Evolutionary conservation across 2,797 vertebrate genomes (phyloP).

Genomic region (Trachops cirrhosus): DNA sequence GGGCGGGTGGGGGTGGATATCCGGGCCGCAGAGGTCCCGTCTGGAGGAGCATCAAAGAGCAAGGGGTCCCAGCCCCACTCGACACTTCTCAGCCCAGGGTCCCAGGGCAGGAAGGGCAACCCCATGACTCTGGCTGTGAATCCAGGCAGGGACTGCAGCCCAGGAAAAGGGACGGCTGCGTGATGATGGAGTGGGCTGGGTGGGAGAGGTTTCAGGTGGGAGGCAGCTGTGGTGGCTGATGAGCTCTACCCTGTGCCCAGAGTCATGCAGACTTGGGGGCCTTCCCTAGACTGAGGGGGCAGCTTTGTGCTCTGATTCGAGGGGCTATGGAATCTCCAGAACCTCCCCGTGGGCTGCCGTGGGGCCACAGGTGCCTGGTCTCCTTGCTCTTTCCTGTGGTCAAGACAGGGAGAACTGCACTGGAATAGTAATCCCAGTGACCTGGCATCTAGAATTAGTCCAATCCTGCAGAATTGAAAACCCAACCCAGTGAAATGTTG

Average conservation of each 20-base stretch:
- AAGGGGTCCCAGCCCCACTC: neutral
- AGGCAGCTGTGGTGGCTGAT: neutral
- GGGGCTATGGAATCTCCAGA: neutral
- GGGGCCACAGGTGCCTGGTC: neutral
- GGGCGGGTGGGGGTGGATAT: accelerated
- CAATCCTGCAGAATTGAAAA: neutral
- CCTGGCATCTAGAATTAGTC: neutral
- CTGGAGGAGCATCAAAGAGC: neutral
- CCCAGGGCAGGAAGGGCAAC: neutral
- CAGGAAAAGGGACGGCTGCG: neutral
- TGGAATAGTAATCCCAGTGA: neutral
- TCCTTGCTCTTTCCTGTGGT: neutral
- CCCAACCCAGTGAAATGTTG: neutral
- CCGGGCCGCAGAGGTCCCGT: too few relatives aligned
- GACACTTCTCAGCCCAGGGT: neutral
- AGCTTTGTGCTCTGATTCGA: neutral
- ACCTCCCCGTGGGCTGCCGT: neutral
- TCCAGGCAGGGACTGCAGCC: neutral
- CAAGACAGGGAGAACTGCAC: neutral
- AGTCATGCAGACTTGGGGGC: neutral
- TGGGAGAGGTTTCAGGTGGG: neutral
- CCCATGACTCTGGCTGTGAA: neutral
- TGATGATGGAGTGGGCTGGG: too few relatives aligned
- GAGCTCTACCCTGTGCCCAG: neutral
- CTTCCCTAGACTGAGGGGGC: neutral